Conservation (phyloP, 2,888 invertebrate species). For the Morpho helenor region DNA sequence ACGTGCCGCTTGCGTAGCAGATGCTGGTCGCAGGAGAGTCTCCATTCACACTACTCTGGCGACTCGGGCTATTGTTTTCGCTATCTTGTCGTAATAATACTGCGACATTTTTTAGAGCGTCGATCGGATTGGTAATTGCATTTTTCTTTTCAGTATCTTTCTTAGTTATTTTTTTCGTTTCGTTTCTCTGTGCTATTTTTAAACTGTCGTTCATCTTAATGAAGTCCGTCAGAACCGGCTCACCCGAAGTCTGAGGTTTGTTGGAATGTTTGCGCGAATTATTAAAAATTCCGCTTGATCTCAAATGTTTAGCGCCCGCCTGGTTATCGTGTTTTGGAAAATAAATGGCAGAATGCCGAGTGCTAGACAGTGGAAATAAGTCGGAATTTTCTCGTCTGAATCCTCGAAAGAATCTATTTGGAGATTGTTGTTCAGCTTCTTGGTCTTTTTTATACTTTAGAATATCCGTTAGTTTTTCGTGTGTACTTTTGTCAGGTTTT, state of each 20-base stretch:
- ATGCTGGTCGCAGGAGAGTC: slow-evolving; percentile 69
- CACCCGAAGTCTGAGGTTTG: slow-evolving; percentile 73
- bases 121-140: slow-evolving; percentile 56
- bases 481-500: slow-evolving; percentile 62
- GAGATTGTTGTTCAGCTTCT: slow-evolving; percentile 85
- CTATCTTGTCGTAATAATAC: slow-evolving; percentile 64
- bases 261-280: slow-evolving; percentile 81
- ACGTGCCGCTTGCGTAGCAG: slow-evolving; percentile 52
- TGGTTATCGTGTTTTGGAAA: slow-evolving; percentile 78
- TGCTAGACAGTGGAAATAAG: slow-evolving; percentile 86
- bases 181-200: slow-evolving; percentile 65
- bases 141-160: slow-evolving; percentile 46
- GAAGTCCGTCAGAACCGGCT: slow-evolving; percentile 86
- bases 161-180: slow-evolving; percentile 55
- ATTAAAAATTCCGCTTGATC: slow-evolving; percentile 85
- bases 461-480: slow-evolving; percentile 70
- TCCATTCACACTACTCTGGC: slow-evolving; percentile 65
- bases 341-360: slow-evolving; percentile 86
- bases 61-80: slow-evolving; percentile 52
- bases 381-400: slow-evolving; percentile 92
- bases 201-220: slow-evolving; percentile 77
- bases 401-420: slow-evolving; percentile 86
- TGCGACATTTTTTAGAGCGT: slow-evolving; percentile 66
- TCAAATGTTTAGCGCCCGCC: slow-evolving; percentile 67
- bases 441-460: slow-evolving; percentile 83